Conservation (phyloP, 2,888 invertebrate species). For the Cactoblastis cactorum region DNA sequence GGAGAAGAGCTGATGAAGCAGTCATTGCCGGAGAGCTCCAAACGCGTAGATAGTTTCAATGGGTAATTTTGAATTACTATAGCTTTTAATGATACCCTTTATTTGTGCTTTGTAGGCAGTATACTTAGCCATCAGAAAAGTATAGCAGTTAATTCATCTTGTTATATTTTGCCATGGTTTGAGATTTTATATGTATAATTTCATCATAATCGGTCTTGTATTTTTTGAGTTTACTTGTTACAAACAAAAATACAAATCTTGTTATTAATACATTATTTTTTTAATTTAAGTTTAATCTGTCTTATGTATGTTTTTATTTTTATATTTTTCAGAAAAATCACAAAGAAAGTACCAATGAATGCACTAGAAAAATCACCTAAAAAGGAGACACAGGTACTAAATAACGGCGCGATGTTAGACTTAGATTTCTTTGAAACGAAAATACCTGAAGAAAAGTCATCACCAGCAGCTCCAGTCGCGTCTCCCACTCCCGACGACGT, state of each 20-base stretch:
- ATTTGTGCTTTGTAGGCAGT: no score
- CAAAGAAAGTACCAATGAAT: constrained; percentile 83
- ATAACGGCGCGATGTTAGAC: constrained; percentile 58
- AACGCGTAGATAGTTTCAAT: constrained; percentile 56
- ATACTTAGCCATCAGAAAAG: no score
- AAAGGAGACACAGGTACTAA: constrained; percentile 34
- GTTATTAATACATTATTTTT: no score
- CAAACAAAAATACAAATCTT: no score
- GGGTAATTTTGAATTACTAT: constrained; percentile 33
- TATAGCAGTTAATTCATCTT: no score
- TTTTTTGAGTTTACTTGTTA: no score
- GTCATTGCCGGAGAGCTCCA: constrained; percentile 77
- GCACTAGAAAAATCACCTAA: constrained; percentile 69
- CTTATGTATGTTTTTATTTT: no score
- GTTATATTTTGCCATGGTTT: no score
- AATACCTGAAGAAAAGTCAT: constrained; percentile 39
- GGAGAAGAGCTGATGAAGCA: constrained; percentile 88
- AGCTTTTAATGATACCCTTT: not conserved
- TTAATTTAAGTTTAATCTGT: no score
- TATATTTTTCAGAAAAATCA: constrained; percentile 55
- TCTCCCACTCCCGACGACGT: constrained; percentile 49
- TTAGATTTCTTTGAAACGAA: constrained; percentile 74
- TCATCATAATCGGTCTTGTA: no score
- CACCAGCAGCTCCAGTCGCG: constrained; percentile 20
- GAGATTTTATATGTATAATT: no score